Evolutionary conservation across 2,888 invertebrate genomes (phyloP).

Genomic region (Epinotia demarniana): DNA sequence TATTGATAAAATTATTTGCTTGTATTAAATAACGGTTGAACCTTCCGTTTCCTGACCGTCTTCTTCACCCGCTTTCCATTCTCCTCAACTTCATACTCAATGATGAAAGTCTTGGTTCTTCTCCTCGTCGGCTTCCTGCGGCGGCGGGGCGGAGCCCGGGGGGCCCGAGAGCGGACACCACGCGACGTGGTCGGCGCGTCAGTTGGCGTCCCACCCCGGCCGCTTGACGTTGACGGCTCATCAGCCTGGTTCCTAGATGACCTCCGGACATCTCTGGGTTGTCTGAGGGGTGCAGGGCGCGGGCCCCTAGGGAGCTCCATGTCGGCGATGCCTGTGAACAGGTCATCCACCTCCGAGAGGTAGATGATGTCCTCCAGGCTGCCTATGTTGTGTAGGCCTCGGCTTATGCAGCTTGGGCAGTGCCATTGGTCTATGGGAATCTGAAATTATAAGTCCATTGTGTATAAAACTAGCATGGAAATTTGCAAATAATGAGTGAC

Average conservation of each 20-base stretch:
- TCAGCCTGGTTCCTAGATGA: conserved; percentile 51
- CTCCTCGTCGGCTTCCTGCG: conserved; percentile 66
- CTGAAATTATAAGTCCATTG: conserved; percentile 53
- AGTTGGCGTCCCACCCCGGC: conserved; percentile 18
- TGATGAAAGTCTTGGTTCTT: conserved; percentile 85
- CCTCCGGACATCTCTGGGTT: conserved; percentile 51
- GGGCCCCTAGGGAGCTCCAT: conserved; percentile 59
- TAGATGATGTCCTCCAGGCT: conserved; percentile 63
- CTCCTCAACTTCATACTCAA: conserved; percentile 87
- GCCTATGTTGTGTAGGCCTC: conserved; percentile 56
- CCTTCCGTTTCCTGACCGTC: conserved; percentile 71
- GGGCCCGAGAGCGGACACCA: conserved; percentile 39
- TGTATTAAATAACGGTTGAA: conserved; percentile 48
- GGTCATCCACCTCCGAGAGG: conserved; percentile 70
- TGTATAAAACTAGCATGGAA: not conserved
- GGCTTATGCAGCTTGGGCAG: conserved; percentile 88
- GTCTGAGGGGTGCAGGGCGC: conserved; percentile 54
- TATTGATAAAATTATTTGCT: not conserved
- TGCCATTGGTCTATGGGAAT: conserved; percentile 95
- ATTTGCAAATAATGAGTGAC: not conserved
- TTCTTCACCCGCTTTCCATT: conserved; percentile 84
- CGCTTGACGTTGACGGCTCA: conserved; percentile 43
- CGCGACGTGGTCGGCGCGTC: conserved; percentile 43
- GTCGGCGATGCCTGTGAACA: conserved; percentile 73
- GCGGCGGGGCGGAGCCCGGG: conserved; percentile 51